Evolutionary conservation across 1,140 invertebrate genomes (phyloP), one percentile per base, ranked within the genome.

Genomic region (Polypedilum vanderplanki): DNA sequence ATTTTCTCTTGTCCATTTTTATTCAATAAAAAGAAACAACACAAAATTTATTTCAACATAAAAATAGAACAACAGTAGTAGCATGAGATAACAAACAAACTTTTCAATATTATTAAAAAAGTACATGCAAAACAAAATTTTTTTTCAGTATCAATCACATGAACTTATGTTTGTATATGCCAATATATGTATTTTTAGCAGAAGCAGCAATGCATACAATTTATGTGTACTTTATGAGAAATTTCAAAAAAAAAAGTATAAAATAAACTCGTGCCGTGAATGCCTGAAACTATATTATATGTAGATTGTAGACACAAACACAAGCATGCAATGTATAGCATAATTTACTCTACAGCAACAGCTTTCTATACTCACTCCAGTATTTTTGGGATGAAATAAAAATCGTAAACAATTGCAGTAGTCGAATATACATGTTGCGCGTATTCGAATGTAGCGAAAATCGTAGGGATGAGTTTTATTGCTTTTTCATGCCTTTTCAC

Each of bases 251-350:
- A 33, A 33, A n/a, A n/a, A 57, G 12, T 12, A 57, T 57, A 57
- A 57, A 57, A 57, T 57, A n/a, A 57, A 57, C 46, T 57, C 46
- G 46, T 57, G 46, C 46, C n/a, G 46, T 57, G 46, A 57, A 57
- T 57, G 46, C 46, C 46, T 57, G 46, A 57, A 57, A n/a, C 46
- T 33, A 33, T 33, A 33, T 33, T 33, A 33, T 33, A 33, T 33
- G 24, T 33, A 33, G 24, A 57, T 57, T 57, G 46, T n/a, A 57
- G 46, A 57, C 12, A 57, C 46, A 57, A 57, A 57, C 12, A 57
- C 46, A 57, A 57, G n/a, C 46, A 15, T 57, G n/a, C n/a, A 57
- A 57, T 57, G 12, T 57, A 57, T 57, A 15, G 46, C 46, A 57
- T 57, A 57, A 57, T 57, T n/a, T 57, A 57, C 24, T 33, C 24